Conservation (phyloP, 2,113 vertebrate genomes). For the Nothoprocta pentlandii region DNA sequence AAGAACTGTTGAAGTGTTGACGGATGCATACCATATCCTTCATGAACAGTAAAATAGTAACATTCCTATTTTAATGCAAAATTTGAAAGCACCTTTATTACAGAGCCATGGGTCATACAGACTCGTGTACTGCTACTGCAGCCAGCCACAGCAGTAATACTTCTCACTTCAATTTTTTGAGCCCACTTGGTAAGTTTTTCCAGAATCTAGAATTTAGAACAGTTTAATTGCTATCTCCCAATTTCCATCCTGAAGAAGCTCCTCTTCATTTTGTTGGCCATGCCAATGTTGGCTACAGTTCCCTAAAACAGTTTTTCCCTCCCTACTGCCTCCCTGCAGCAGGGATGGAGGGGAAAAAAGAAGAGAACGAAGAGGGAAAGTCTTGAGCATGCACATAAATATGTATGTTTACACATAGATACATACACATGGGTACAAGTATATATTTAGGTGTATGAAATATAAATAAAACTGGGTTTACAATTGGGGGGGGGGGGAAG, state of each 20-base stretch:
- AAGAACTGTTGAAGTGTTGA: background rate
- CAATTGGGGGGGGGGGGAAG: background rate
- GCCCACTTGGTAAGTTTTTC: background rate
- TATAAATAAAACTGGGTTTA: background rate
- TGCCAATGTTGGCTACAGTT: background rate
- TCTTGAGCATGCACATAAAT: background rate
- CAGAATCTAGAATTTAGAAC: background rate
- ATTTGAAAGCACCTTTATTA: background rate
- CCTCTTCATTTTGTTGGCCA: background rate
- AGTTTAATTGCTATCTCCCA: background rate
- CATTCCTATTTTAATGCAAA: background rate
- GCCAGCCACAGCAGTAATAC: background rate
- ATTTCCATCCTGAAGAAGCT: background rate
- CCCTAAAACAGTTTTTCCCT: background rate
- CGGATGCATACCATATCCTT: background rate
- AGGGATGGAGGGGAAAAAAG: background rate
- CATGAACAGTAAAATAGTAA: background rate
- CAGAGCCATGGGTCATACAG: rapidly evolving
- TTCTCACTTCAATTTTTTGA: background rate
- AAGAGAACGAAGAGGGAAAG: background rate
- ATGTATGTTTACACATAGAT: background rate
- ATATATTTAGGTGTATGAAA: background rate
- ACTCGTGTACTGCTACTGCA: background rate
- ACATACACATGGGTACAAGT: background rate
- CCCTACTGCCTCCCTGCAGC: background rate